Conservation (phyloP, 37 sponge, comb jelly and placozoan genomes). For the Lycopodina hypogea region DNA sequence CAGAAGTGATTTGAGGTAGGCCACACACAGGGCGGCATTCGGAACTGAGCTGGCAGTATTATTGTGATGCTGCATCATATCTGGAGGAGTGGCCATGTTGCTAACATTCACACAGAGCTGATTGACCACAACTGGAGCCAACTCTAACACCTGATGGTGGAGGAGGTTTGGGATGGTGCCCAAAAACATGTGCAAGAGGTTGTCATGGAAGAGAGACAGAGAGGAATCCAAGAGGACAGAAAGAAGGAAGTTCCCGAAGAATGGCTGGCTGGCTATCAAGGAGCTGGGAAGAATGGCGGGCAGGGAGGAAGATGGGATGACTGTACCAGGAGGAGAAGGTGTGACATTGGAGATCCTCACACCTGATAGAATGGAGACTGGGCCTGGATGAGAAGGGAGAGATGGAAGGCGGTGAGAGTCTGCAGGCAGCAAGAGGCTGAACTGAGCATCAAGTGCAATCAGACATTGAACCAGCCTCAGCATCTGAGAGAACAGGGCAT, state of each 20-base stretch:
- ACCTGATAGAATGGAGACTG: not conserved
- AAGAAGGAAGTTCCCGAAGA: conserved; percentile 33
- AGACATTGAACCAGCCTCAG: conserved; percentile 24
- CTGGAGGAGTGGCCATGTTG: not conserved
- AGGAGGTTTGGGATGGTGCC: conserved; percentile 25
- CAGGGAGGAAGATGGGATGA: not conserved
- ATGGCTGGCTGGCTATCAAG: conserved; percentile 37
- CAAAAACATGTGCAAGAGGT: conserved; percentile 23
- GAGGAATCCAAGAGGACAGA: conserved; percentile 10
- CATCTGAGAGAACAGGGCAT: conserved; percentile 12
- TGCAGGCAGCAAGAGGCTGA: not conserved
- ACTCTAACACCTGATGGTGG: conserved; percentile 21
- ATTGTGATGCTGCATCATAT: not conserved
- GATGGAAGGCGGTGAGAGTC: not conserved
- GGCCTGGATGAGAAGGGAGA: not conserved
- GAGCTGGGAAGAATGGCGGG: conserved; percentile 19
- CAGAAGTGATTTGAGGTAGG: conserved; percentile 16
- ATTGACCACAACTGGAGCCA: conserved; percentile 37
- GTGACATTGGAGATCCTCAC: not conserved
- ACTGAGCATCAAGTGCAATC: conserved; percentile 34
- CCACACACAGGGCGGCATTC: not conserved
- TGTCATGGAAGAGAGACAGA: conserved; percentile 19
- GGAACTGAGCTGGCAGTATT: not conserved
- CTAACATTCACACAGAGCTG: conserved; percentile 32
- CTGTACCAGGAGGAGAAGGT: not conserved